Conservation (phyloP, 2,888 invertebrate genomes). For the Drosophila ezoana region DNA sequence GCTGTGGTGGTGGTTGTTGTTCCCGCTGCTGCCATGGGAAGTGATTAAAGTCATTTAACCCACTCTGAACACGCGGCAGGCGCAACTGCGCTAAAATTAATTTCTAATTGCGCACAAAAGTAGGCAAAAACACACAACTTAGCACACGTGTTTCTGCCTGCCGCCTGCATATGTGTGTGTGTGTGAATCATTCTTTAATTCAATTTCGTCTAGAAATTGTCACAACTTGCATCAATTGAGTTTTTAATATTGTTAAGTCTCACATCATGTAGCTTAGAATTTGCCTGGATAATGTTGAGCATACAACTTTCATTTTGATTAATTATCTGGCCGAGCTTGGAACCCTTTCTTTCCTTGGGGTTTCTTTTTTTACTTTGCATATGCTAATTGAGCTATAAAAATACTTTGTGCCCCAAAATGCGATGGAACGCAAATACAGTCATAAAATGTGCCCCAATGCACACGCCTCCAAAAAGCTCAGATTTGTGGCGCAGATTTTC, state of each 20-base stretch:
- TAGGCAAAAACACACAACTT: constrained; percentile 58
- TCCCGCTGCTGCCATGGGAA: constrained; percentile 61
- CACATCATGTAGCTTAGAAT: background rate
- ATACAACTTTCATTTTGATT: constrained; percentile 48
- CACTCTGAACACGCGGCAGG: constrained; percentile 60
- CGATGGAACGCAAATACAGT: constrained; percentile 60
- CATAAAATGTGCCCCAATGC: constrained; percentile 57
- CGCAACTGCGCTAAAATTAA: constrained; percentile 69
- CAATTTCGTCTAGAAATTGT: background rate
- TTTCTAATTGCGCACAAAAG: constrained; percentile 79
- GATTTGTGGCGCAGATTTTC: constrained; percentile 68
- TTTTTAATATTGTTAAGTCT: background rate
- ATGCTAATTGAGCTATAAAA: constrained; percentile 79
- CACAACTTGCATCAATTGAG: background rate
- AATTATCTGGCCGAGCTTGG: constrained; percentile 46
- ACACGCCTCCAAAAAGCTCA: constrained; percentile 22
- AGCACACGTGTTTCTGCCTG: background rate
- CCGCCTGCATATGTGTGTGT: background rate
- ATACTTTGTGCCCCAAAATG: constrained; percentile 66
- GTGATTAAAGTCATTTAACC: constrained; percentile 84
- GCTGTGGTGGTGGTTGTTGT: constrained; percentile 17
- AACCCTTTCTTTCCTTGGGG: constrained; percentile 43
- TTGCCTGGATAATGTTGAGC: background rate
- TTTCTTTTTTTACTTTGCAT: constrained; percentile 40
- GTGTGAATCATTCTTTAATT: background rate